Conservation (phyloP, 2,797 vertebrate genomes). For the Macropodus opercularis region DNA sequence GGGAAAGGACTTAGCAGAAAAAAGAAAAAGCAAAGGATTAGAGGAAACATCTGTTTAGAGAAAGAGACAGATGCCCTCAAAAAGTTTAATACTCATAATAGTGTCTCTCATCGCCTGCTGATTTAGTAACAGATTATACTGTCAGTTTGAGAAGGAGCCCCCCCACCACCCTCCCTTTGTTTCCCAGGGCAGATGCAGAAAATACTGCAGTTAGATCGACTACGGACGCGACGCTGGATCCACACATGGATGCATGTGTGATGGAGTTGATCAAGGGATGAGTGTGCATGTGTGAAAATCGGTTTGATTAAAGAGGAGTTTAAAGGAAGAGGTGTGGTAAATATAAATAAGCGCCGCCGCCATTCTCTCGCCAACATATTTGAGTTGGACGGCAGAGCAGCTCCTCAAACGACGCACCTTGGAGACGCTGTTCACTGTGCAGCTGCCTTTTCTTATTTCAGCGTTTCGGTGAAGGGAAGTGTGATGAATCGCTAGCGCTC, state of each 20-base stretch:
- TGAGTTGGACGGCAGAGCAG: constrained; percentile 27
- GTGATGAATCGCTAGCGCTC: constrained; percentile 74
- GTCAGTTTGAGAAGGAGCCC: constrained; percentile 39
- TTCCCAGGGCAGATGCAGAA: not conserved
- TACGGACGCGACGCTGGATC: constrained; percentile 10
- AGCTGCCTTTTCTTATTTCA: constrained; percentile 49
- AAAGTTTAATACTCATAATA: constrained; percentile 47
- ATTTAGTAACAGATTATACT: constrained; percentile 55
- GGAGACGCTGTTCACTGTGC: constrained; percentile 21
- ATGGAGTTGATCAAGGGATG: constrained; percentile 9
- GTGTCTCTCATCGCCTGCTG: constrained; percentile 47
- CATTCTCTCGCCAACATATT: not conserved
- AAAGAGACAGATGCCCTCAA: constrained; percentile 51
- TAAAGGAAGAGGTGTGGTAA: not conserved
- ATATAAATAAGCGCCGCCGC: no score
- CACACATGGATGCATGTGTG: constrained; percentile 8
- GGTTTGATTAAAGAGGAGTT: constrained; percentile 1
- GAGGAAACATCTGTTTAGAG: constrained; percentile 62
- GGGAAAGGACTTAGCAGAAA: constrained; percentile 15
- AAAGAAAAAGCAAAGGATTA: constrained; percentile 43
- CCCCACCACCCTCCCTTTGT: not conserved
- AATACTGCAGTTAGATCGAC: constrained; percentile 34
- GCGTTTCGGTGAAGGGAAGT: constrained; percentile 56
- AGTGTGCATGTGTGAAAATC: not conserved
- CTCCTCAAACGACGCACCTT: constrained; percentile 20